These are phyloP conservation scores for Eucidaris tribuloides DNA, from an alignment of 35 echinoderm and acorn worm species.

Conservation along the genomic window DNA sequence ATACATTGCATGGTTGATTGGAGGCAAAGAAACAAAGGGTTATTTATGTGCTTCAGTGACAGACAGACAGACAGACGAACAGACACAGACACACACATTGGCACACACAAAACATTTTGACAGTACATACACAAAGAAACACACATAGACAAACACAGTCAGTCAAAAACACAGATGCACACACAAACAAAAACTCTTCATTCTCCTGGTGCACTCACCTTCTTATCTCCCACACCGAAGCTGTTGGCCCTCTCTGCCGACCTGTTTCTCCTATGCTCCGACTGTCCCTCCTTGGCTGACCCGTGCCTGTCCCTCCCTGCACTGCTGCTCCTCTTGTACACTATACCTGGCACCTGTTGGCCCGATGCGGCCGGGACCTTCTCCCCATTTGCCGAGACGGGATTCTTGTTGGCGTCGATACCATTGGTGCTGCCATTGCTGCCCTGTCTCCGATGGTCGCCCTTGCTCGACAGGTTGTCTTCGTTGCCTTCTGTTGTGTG, in stretches of 20 bases:
- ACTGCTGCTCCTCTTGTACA: conserved; percentile 52
- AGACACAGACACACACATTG: too few species aligned
- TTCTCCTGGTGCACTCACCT: conserved; percentile 11
- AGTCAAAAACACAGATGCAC: too few species aligned
- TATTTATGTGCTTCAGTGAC: too few species aligned
- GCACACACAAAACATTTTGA: too few species aligned
- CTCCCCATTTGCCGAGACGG: conserved; percentile 28
- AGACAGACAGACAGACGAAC: too few species aligned
- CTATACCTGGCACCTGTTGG: neutral
- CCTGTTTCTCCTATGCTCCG: conserved; percentile 48
- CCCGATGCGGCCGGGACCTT: neutral
- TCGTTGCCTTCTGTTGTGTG: neutral
- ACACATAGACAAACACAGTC: too few species aligned
- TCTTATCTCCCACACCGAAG: conserved; percentile 52
- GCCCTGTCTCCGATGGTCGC: conserved; percentile 24
- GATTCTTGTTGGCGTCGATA: conserved; percentile 26
- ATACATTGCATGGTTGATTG: too few species aligned
- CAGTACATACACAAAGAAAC: too few species aligned
- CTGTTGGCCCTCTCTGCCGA: conserved; percentile 61
- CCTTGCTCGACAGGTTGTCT: neutral
- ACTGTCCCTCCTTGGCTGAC: conserved; percentile 4
- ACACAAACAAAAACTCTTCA: too few species aligned
- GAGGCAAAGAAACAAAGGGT: too few species aligned
- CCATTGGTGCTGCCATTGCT: conserved; percentile 50
- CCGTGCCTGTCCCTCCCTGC: conserved; percentile 32